Conservation (phyloP, 2,888 invertebrate species). For the Lepetodrilus schrolli region DNA sequence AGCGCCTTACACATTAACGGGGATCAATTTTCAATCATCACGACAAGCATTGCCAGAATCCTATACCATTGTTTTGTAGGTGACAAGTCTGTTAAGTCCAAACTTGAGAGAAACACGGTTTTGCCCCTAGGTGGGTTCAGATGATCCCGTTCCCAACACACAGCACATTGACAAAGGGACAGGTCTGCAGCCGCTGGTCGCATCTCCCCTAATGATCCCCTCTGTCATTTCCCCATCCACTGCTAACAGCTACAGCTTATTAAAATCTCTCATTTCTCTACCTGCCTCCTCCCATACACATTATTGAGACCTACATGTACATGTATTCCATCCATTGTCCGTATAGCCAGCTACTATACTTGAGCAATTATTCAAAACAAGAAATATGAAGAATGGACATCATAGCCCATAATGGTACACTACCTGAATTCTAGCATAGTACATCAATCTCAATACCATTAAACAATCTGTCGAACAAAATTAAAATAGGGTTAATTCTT, state of each 20-base stretch:
- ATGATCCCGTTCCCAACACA: slow-evolving; percentile 16
- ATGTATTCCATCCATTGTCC: no score
- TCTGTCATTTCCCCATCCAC: neutral
- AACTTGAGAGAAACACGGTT: neutral
- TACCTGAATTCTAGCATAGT: no score
- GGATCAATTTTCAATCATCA: slow-evolving; percentile 20
- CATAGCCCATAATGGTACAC: no score
- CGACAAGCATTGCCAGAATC: neutral
- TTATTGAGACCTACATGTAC: no score
- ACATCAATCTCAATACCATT: no score
- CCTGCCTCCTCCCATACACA: neutral
- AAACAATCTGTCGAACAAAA: no score
- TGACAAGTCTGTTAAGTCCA: neutral
- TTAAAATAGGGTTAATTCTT: no score
- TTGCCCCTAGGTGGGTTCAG: slow-evolving; percentile 10
- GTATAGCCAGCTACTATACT: no score
- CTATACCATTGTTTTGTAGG: slow-evolving; percentile 10
- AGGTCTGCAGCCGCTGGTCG: neutral
- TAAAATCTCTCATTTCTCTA: neutral
- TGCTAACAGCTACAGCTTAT: slow-evolving; percentile 7
- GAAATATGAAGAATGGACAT: no score
- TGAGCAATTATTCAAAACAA: no score
- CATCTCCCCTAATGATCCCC: neutral
- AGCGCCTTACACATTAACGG: neutral
- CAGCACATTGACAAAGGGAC: slow-evolving; percentile 2